Evolutionary conservation across 2,888 invertebrate genomes (phyloP), one percentile per base, ranked within the genome.

Genomic region (Lumbricus terrestris): DNA sequence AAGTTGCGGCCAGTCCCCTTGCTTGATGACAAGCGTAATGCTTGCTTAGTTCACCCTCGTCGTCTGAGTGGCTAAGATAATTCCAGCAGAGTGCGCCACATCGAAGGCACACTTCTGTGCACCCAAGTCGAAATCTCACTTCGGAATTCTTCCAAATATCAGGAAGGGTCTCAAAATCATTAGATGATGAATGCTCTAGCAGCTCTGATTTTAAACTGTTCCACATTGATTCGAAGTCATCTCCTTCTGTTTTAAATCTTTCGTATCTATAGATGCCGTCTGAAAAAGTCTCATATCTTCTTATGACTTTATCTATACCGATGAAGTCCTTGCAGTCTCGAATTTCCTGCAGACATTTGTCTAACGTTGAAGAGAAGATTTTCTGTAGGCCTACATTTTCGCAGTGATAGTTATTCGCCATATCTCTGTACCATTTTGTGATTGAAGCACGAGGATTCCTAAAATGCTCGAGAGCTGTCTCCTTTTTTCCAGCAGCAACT

Each of bases 361-460:
- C n/a, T 69, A 69, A 69, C 13, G 8, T n/a, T 69, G 69, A 69
- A 69, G 69, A 69, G n/a, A n/a, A 69, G 4, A n/a, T 8, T 69
- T 69, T 69, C n/a, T 69, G 69, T n/a, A n/a, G n/a, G n/a, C n/a
- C n/a, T 69, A 13, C 69, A 69, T 29, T 11, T 69, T n/a, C n/a
- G n/a, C 69, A 8, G 29, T 13, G 69, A n/a, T 69, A n/a, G 69
- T 8, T 69, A 69, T 69, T 8, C n/a, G n/a, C n/a, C n/a, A 11
- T 69, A n/a, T 69, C 69, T n/a, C n/a, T 69, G 69, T 69, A 69
- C 69, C 69, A 69, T 69, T n/a, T 69, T 69, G 69, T 69, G n/a
- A 69, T 69, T 11, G 69, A 69, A 8, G 69, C 69, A n/a, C n/a
- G 29, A 69, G n/a, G 69, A 69, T 69, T 69, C n/a, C 69, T 69